Conservation (phyloP, 2,797 vertebrate genomes). For the Tenualosa ilisha region DNA sequence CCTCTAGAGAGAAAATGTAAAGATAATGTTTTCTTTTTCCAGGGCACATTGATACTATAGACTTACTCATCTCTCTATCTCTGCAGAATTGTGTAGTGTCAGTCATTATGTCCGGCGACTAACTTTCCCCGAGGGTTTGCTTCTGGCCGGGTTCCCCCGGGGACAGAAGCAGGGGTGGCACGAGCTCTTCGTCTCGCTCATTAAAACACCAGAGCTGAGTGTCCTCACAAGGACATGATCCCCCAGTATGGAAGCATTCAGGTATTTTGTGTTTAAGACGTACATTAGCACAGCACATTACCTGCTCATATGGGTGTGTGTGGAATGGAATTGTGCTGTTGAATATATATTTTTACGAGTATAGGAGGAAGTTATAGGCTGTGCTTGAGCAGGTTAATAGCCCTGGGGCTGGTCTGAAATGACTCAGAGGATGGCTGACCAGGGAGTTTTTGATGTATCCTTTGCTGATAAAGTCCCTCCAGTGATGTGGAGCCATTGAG, state of each 20-base stretch:
- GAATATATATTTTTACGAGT: background rate
- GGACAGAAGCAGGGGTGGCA: background rate
- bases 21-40: background rate
- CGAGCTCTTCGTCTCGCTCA: background rate
- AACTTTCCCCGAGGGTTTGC: background rate
- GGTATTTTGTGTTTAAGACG: background rate
- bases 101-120: background rate
- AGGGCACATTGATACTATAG: too few relatives aligned
- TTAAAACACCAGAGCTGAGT: background rate
- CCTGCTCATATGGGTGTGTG: background rate
- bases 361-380: constrained; percentile 13
- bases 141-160: background rate
- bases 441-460: background rate
- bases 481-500: background rate
- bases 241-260: background rate
- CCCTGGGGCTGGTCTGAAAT: background rate
- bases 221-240: background rate
- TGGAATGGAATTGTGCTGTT: constrained; percentile 7
- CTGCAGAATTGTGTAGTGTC: background rate
- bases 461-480: background rate
- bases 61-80: background rate
- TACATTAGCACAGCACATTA: constrained; percentile 13
- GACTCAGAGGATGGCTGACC: constrained; percentile 6
- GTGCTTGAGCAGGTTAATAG: background rate
- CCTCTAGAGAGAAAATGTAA: background rate